These are phyloP conservation scores for Drosophila novamexicana DNA, from an alignment of 1,140 invertebrate species.

Conservation along the genomic window DNA sequence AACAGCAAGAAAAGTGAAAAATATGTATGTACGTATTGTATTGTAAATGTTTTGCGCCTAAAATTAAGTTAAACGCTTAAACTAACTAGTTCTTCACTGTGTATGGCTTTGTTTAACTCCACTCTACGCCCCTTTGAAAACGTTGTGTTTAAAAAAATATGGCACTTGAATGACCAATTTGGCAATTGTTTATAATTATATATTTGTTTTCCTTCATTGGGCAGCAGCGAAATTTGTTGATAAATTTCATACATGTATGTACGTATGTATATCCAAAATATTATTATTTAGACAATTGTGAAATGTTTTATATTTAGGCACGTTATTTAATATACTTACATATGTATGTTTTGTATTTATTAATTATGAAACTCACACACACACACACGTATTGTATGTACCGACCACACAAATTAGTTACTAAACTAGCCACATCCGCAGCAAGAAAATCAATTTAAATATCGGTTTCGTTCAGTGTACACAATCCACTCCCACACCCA, in stretches of 20 bases:
- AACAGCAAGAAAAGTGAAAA: slow-evolving; percentile 48
- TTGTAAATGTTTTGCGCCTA: slow-evolving; percentile 49
- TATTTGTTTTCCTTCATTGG: slow-evolving; percentile 69
- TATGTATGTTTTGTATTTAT: slow-evolving; percentile 71
- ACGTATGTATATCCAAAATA: slow-evolving; percentile 27
- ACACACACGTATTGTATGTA: slow-evolving; percentile 36
- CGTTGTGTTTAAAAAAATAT: slow-evolving; percentile 50
- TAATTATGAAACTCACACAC: slow-evolving; percentile 40
- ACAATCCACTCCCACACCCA: slow-evolving; percentile 30
- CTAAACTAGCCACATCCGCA: slow-evolving; percentile 49
- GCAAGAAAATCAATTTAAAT: slow-evolving; percentile 49
- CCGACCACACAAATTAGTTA: slow-evolving; percentile 72
- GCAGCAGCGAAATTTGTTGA: slow-evolving; percentile 62
- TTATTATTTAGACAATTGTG: slow-evolving; percentile 78
- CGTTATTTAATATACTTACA: slow-evolving; percentile 67
- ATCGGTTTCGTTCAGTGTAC: slow-evolving; percentile 71
- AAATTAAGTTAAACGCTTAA: slow-evolving; percentile 68
- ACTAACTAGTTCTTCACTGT: slow-evolving; percentile 56
- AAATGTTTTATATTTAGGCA: slow-evolving; percentile 75
- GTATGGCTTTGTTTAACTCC: slow-evolving; percentile 56
- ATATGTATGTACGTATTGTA: slow-evolving; percentile 47
- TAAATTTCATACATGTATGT: slow-evolving; percentile 39
- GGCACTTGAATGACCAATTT: slow-evolving; percentile 52
- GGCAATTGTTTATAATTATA: slow-evolving; percentile 66
- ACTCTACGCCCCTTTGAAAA: slow-evolving; percentile 4